Evolutionary conservation across 2,113 vertebrate species (phyloP).

Genomic region (Eudorcas thomsonii): DNA sequence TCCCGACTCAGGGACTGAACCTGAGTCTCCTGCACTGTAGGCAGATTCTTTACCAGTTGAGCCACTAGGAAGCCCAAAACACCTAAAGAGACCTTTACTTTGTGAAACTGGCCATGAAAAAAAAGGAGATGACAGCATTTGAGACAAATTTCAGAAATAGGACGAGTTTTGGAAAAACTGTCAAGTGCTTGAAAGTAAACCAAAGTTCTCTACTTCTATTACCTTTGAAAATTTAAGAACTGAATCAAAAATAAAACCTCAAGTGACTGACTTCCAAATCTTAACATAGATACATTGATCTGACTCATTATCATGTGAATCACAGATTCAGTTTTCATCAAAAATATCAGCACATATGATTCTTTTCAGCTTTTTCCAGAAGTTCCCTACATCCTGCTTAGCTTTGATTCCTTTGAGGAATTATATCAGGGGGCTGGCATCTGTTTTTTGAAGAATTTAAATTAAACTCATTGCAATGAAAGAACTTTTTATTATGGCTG

Average conservation of each 20-base stretch:
- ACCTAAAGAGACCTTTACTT: not conserved
- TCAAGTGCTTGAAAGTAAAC: not conserved
- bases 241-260: not conserved
- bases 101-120: not conserved
- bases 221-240: not conserved
- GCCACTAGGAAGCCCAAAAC: not conserved
- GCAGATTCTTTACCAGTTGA: not conserved
- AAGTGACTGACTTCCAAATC: not conserved
- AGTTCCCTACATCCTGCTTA: not conserved
- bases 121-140: not conserved
- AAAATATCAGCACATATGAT: not conserved
- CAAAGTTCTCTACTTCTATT: not conserved
- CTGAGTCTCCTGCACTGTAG: not conserved
- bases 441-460: slow-evolving; percentile 17
- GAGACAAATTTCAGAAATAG: not conserved
- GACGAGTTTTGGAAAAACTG: not conserved
- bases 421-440: not conserved
- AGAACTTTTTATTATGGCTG: not conserved
- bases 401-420: not conserved
- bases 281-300: not conserved
- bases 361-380: not conserved
- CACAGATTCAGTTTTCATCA: not conserved
- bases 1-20: not conserved
- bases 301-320: not conserved
- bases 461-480: not conserved